Base-by-base conservation (phyloP, 2,113 vertebrate species). In the Alouatta palliata region DNA sequence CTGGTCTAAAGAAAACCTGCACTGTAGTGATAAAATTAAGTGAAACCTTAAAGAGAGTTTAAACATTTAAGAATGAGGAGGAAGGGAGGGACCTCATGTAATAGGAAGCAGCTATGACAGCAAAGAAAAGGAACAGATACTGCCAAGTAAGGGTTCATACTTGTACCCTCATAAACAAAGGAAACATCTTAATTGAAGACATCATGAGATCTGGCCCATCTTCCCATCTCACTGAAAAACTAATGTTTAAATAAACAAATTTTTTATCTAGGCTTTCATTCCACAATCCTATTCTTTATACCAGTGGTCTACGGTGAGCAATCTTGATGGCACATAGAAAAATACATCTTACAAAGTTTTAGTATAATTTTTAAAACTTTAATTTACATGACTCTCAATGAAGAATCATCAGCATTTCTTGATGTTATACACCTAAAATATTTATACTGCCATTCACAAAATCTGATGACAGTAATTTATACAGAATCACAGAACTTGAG, bases 351-450 rank as follows among this genome's bases (percentile, higher is more conserved):
- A 61, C 75, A 95, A 94, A 86, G 9, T 85, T 37, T 71, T 85
- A 70, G 10, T 49, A 3, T 52, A 61, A 89, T 77, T 86, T 91
- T 1, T 30, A 75, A 94, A 88, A 68, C 16, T 85, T 21, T 95
- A 43, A 94, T 83, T 70, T 90, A 80, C 16, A 79, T 6, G 45
- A 49, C 37, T 61, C 16, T 86, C 80, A 79, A 64, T 58, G 37
- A 49, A 95, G 58, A 94, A 58, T 45, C 19, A 91, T 37, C 79
- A 84, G 37, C 25, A 95, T 80, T 93, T 91, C 75, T 94, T 86
- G 4, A 52, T 49, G 16, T 43, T 61, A 77, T 3, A 17, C 21
- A 49, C 37, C 49, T 43, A 79, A 79, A 93, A 86, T 43, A 64
- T 49, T 75, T 85, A 35, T 40, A 86, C 37, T 7, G 91, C 30